phyloP scores from a whole-genome alignment of 1,140 invertebrate genomes.

The Cyclina sinensis region DNA sequence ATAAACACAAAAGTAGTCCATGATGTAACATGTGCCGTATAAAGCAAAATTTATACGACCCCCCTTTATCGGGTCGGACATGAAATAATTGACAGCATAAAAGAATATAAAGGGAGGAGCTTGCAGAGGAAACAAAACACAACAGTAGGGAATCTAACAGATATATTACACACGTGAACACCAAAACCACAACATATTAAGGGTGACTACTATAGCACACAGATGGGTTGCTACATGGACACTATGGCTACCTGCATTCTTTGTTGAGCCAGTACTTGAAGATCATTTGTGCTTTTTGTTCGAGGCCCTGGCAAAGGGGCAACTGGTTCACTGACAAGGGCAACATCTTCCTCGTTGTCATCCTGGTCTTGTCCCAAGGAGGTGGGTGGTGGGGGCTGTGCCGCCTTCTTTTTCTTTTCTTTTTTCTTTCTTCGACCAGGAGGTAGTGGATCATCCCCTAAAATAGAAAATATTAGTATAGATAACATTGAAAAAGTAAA shows the following conservation, averaged over 20 bases:
- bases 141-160: too few relatives aligned
- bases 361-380: conserved; percentile 5
- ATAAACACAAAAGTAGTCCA: too few relatives aligned
- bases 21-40: too few relatives aligned
- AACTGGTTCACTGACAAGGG: conserved; percentile 47
- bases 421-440: conserved; percentile 45
- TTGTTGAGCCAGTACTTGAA: conserved; percentile 37
- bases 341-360: conserved; percentile 45
- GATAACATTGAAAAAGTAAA: too few relatives aligned
- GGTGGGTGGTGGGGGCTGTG: background rate
- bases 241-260: conserved; percentile 8
- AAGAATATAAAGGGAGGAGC: too few relatives aligned
- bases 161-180: too few relatives aligned
- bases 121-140: too few relatives aligned
- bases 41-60: too few relatives aligned
- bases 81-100: too few relatives aligned
- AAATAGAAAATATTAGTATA: background rate
- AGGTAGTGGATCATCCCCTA: conserved; percentile 36
- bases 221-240: background rate
- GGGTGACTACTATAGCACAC: too few relatives aligned
- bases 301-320: conserved; percentile 37
- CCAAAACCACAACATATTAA: too few relatives aligned
- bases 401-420: conserved; percentile 36
- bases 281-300: conserved; percentile 55
- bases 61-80: too few relatives aligned